A percentile compares a stretch with the other conserved stretches of the same genome.
These are phyloP conservation scores for Drosophila elegans DNA, from an alignment of 1,140 invertebrate genomes.

Conservation along the genomic window DNA sequence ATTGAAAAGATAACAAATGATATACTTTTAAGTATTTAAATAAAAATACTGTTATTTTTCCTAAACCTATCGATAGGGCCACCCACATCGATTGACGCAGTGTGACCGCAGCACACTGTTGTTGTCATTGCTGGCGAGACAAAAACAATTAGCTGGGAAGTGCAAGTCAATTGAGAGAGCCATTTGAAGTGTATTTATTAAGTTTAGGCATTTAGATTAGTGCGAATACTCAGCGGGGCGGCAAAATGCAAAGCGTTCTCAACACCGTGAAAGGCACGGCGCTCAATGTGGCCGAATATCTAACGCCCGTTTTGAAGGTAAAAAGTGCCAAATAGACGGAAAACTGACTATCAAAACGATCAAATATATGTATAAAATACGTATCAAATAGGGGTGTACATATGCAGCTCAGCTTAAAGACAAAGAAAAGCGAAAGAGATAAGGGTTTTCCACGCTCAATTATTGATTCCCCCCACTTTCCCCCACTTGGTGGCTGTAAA, in stretches of 20 bases:
- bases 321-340: slow-evolving; percentile 24
- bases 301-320: slow-evolving; percentile 98
- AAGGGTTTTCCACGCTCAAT: neutral
- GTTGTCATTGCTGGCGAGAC: slow-evolving; percentile 12
- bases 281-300: slow-evolving; percentile 96
- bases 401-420: neutral
- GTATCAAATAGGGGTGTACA: neutral
- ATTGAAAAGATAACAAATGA: too few relatives aligned
- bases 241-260: slow-evolving; percentile 97
- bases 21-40: too few relatives aligned
- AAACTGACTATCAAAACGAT: slow-evolving; percentile 6
- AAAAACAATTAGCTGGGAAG: slow-evolving; percentile 38
- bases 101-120: slow-evolving; percentile 15
- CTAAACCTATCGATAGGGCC: slow-evolving; percentile 4
- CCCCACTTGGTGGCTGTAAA: slow-evolving; percentile 17
- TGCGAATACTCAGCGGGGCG: slow-evolving; percentile 46
- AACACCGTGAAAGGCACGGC: slow-evolving; percentile 98
- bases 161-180: slow-evolving; percentile 39
- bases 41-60: neutral
- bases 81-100: slow-evolving; percentile 10
- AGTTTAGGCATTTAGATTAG: slow-evolving; percentile 37
- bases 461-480: slow-evolving; percentile 17
- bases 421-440: slow-evolving; percentile 8
- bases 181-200: slow-evolving; percentile 31
- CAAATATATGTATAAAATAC: slow-evolving; percentile 14